Evolutionary conservation across 2,888 invertebrate genomes (phyloP).

Genomic region (Teleiodes luculella): DNA sequence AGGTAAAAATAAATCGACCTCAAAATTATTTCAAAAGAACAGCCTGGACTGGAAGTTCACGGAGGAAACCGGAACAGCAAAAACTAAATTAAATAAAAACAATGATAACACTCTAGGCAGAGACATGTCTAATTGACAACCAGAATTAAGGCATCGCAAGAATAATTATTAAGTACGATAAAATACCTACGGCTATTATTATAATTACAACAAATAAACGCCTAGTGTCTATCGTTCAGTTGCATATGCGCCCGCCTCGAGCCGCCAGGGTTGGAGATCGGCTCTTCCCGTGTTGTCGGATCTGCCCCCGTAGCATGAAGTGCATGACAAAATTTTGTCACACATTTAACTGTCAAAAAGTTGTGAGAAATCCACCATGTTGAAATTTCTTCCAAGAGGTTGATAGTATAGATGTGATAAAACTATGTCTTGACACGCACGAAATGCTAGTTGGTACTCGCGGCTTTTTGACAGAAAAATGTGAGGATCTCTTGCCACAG

Average conservation of each 20-base stretch:
- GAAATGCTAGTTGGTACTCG: too few relatives aligned
- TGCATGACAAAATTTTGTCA: too few relatives aligned
- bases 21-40: slow-evolving; percentile 80
- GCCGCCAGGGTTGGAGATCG: slow-evolving; percentile 11
- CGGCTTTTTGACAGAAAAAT: too few relatives aligned
- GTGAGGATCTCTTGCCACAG: too few relatives aligned
- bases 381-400: too few relatives aligned
- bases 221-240: slow-evolving; percentile 65
- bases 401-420: too few relatives aligned
- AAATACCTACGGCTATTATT: slow-evolving; percentile 79
- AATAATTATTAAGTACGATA: slow-evolving; percentile 80
- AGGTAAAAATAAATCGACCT: slow-evolving; percentile 80
- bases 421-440: too few relatives aligned
- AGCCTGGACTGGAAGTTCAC: slow-evolving; percentile 79
- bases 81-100: slow-evolving; percentile 73
- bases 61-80: slow-evolving; percentile 78
- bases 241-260: slow-evolving; percentile 30
- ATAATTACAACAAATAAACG: slow-evolving; percentile 77
- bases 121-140: slow-evolving; percentile 80
- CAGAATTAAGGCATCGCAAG: slow-evolving; percentile 81
- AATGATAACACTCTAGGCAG: slow-evolving; percentile 78
- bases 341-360: too few relatives aligned
- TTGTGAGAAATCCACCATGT: too few relatives aligned
- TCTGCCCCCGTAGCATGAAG: too few relatives aligned
- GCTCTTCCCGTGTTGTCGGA: slow-evolving; percentile 22